These are phyloP conservation scores for Diaphora mendica DNA, from an alignment of 2,888 invertebrate genomes.

Conservation along the genomic window DNA sequence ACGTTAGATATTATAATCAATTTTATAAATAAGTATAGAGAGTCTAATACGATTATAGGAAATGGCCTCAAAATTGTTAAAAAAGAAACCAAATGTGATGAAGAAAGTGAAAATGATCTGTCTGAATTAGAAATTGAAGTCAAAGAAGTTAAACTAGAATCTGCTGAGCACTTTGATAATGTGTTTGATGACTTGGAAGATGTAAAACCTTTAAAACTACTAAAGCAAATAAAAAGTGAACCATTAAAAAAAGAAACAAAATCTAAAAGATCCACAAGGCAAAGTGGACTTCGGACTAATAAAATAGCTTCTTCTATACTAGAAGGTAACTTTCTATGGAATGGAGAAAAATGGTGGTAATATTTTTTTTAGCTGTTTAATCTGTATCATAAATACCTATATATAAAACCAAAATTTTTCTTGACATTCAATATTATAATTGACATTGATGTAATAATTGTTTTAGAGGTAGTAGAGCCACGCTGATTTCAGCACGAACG, in stretches of 20 bases:
- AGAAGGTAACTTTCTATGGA: constrained; percentile 78
- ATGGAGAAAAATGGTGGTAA: constrained; percentile 80
- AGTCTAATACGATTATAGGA: constrained; percentile 65
- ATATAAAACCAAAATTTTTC: background rate
- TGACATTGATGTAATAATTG: background rate
- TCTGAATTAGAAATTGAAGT: constrained; percentile 54
- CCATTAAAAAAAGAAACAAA: constrained; percentile 40
- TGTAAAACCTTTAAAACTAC: constrained; percentile 50
- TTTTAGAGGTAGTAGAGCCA: too few species aligned
- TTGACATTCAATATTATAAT: background rate
- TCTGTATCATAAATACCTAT: background rate
- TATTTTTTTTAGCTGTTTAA: constrained; percentile 21
- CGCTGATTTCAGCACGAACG: too few species aligned
- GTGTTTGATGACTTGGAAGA: constrained; percentile 50
- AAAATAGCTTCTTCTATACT: constrained; percentile 75
- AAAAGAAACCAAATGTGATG: constrained; percentile 52
- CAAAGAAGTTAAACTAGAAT: constrained; percentile 60
- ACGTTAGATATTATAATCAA: constrained; percentile 62
- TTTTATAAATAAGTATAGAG: constrained; percentile 72
- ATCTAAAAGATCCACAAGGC: constrained; percentile 35
- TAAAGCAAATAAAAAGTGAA: constrained; percentile 43
- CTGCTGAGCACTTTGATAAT: constrained; percentile 47
- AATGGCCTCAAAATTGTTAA: constrained; percentile 62
- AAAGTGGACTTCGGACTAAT: constrained; percentile 53
- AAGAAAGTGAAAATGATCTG: constrained; percentile 34